These are phyloP conservation scores for Tubulanus polymorphus DNA, from an alignment of 2,888 invertebrate species.

Conservation along the genomic window DNA sequence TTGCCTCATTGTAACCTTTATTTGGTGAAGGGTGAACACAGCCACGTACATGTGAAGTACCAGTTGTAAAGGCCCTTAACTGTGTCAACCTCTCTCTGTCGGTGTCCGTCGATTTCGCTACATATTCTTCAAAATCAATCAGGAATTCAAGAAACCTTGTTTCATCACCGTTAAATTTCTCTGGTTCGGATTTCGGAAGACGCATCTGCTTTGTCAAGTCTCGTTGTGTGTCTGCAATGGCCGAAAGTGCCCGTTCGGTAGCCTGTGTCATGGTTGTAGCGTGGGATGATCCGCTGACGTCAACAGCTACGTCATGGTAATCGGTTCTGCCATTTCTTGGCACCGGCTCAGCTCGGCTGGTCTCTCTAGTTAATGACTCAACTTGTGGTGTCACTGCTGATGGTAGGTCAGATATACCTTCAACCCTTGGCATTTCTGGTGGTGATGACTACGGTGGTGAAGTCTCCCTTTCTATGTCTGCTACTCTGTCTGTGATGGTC, in stretches of 20 bases:
- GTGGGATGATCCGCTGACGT: neutral
- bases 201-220: constrained; percentile 2
- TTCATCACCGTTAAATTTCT: constrained; percentile 20
- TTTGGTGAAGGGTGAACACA: constrained; percentile 15
- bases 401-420: no score
- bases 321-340: neutral
- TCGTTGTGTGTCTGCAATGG: neutral
- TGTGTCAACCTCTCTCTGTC: constrained; percentile 19
- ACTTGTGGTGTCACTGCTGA: no score
- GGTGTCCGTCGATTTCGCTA: constrained; percentile 10
- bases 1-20: constrained; percentile 18
- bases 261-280: neutral
- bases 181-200: constrained; percentile 18
- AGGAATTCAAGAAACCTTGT: constrained; percentile 19
- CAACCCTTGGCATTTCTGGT: no score
- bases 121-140: constrained; percentile 18
- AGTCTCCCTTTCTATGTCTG: no score
- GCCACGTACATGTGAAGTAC: constrained; percentile 21
- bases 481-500: no score
- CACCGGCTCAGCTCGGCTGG: no score
- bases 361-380: no score
- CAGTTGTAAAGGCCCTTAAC: constrained; percentile 21
- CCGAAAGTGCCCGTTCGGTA: neutral
- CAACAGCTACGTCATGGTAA: neutral
- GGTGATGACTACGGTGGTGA: no score